A percentile compares a stretch with the other conserved stretches of the same genome.
Conservation (phyloP, 2,113 vertebrate species). For the Acanthisitta chloris region DNA sequence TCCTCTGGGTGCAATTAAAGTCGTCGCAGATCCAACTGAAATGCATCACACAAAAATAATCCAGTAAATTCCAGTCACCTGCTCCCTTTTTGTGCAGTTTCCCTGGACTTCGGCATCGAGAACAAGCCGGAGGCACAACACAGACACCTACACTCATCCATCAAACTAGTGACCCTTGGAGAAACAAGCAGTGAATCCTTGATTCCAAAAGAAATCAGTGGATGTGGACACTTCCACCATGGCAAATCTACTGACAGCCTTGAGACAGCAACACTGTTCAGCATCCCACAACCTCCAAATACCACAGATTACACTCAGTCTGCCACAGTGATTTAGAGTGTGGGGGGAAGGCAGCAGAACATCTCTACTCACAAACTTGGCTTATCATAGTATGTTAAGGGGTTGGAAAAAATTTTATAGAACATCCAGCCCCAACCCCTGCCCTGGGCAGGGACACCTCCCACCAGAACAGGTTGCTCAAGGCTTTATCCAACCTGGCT, state of each 20-base stretch:
- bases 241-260: neutral
- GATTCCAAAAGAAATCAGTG: neutral
- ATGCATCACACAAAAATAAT: neutral
- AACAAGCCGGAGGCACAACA: neutral
- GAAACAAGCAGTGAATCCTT: neutral
- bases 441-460: no score
- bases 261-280: neutral
- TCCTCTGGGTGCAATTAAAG: neutral
- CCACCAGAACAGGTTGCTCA: no score
- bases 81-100: neutral
- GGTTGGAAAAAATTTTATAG: no score
- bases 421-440: no score
- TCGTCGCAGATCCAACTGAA: neutral
- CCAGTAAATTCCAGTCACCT: neutral
- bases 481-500: no score
- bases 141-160: rapidly evolving
- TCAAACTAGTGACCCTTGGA: neutral
- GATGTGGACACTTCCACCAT: rapidly evolving
- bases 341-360: neutral
- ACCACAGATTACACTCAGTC: rapidly evolving
- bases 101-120: neutral
- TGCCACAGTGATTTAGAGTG: neutral
- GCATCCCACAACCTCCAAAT: neutral
- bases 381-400: no score
- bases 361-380: neutral